phyloP scores from a whole-genome alignment of 2,113 vertebrate species.

The Emydura subglobosa region DNA sequence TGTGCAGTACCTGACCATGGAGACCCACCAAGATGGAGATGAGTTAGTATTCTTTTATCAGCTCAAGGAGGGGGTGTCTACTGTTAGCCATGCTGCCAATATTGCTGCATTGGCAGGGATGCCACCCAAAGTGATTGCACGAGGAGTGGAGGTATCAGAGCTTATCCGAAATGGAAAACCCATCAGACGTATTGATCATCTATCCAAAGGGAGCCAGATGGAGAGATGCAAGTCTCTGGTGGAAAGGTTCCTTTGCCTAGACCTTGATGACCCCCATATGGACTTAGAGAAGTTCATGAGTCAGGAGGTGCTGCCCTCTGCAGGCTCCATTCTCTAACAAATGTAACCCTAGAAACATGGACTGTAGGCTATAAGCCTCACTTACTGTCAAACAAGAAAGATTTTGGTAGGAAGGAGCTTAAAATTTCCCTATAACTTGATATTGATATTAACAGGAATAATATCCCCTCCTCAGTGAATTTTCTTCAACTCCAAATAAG shows the following conservation, averaged over 20 bases:
- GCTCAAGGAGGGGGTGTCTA: slow-evolving; percentile 89
- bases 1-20: slow-evolving; percentile 90
- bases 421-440: background rate
- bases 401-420: background rate
- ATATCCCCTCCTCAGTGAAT: background rate
- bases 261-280: slow-evolving; percentile 87
- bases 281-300: slow-evolving; percentile 87
- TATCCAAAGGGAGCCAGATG: slow-evolving; percentile 65
- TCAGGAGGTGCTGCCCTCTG: slow-evolving; percentile 85
- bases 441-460: background rate
- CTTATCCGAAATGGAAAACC: slow-evolving; percentile 86
- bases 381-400: background rate
- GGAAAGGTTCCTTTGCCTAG: slow-evolving; percentile 88
- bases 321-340: slow-evolving; percentile 74
- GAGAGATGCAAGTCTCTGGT: slow-evolving; percentile 87
- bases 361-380: background rate
- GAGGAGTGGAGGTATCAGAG: slow-evolving; percentile 92
- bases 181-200: slow-evolving; percentile 76
- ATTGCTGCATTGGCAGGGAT: slow-evolving; percentile 91
- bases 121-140: slow-evolving; percentile 85
- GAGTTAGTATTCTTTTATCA: slow-evolving; percentile 96
- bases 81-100: slow-evolving; percentile 91
- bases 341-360: background rate
- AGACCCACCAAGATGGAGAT: slow-evolving; percentile 91
- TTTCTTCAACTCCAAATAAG: background rate